phyloP scores from a whole-genome alignment of 2,888 invertebrate species.

The Himalopsyche anomala region DNA sequence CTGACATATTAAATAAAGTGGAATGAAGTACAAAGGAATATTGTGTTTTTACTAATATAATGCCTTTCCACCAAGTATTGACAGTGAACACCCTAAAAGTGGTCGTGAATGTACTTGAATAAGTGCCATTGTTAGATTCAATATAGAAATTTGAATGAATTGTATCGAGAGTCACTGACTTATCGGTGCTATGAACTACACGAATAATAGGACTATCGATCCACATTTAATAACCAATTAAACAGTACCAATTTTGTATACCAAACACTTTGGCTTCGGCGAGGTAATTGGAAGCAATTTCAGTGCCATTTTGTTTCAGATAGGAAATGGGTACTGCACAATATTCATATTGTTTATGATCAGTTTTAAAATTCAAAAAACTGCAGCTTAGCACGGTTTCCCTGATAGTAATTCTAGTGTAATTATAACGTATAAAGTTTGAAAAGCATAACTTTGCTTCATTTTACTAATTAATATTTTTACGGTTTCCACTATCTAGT shows the following conservation, averaged over 20 bases:
- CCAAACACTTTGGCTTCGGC: background rate
- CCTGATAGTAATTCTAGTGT: background rate
- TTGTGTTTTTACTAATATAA: too few relatives aligned
- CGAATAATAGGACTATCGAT: background rate
- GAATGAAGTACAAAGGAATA: too few relatives aligned
- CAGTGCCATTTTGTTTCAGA: conserved; percentile 2
- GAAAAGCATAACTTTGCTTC: too few relatives aligned
- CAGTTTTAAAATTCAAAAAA: background rate
- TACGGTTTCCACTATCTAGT: too few relatives aligned
- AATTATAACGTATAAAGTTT: too few relatives aligned
- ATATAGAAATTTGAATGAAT: background rate
- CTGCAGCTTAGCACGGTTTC: background rate
- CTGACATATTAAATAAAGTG: too few relatives aligned
- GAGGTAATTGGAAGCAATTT: background rate
- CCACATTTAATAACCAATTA: conserved; percentile 31
- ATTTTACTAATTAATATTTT: too few relatives aligned
- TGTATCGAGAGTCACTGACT: background rate
- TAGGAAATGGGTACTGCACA: background rate
- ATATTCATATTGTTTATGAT: background rate
- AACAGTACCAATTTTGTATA: background rate
- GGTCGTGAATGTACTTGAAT: too few relatives aligned
- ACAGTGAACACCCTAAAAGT: too few relatives aligned
- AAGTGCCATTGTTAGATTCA: too few relatives aligned
- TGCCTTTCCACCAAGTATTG: too few relatives aligned
- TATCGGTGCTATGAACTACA: background rate